Evolutionary conservation across 2,113 vertebrate genomes (phyloP).

Genomic region (Cricetomys ansorgei): DNA sequence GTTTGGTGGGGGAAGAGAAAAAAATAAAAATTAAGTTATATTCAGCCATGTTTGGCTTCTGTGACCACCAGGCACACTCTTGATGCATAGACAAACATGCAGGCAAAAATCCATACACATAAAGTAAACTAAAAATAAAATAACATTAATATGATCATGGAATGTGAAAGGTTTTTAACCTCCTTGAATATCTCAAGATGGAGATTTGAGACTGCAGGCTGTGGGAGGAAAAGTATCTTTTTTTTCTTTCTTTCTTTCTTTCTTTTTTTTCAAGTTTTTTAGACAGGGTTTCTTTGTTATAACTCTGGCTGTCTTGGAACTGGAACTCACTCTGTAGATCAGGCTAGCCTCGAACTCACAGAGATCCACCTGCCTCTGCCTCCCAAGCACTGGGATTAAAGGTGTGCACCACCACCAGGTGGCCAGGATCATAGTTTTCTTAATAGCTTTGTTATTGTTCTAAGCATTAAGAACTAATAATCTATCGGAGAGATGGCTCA

Average conservation of each 20-base stretch:
- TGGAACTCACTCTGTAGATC: no score
- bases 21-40: background rate
- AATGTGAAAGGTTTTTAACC: background rate
- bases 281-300: no score
- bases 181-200: background rate
- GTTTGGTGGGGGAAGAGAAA: background rate
- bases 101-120: background rate
- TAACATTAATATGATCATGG: background rate
- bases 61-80: background rate
- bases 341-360: no score
- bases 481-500: background rate
- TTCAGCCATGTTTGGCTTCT: background rate
- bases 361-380: no score
- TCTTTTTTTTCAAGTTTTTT: no score
- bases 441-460: conserved; percentile 14
- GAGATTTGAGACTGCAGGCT: background rate
- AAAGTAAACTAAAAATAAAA: background rate
- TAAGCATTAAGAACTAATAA: conserved; percentile 34
- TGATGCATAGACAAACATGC: background rate
- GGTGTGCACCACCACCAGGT: no score
- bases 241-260: no score
- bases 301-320: no score
- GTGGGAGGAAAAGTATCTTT: background rate
- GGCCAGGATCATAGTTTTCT: no score
- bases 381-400: no score